A percentile compares a stretch with the other conserved stretches of the same genome.
Evolutionary conservation across 2,797 vertebrate species (phyloP).

Genomic region (Bradypodion ventrale): DNA sequence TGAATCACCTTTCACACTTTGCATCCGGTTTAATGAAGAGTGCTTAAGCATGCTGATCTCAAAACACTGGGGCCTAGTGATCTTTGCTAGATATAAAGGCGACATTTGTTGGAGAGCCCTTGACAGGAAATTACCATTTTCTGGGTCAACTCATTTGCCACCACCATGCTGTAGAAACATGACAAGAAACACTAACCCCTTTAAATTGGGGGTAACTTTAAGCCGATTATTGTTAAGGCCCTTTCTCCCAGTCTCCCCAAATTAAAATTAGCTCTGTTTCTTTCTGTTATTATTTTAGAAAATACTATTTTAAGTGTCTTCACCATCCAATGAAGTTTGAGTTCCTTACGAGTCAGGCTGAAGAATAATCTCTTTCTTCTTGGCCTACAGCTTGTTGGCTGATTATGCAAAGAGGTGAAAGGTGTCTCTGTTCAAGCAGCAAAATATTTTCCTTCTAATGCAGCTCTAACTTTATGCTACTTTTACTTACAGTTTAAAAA

Average conservation of each 20-base stretch:
- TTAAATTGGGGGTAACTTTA: constrained; percentile 56
- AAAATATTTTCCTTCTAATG: constrained; percentile 76
- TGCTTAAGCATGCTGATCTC: constrained; percentile 76
- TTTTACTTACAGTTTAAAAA: constrained; percentile 29
- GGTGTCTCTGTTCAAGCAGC: constrained; percentile 63
- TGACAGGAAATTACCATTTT: constrained; percentile 88
- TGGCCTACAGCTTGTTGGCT: constrained; percentile 48
- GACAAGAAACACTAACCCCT: constrained; percentile 61
- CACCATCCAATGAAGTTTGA: constrained; percentile 47
- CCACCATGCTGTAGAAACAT: constrained; percentile 59
- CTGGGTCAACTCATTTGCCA: constrained; percentile 77
- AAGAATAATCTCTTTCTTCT: constrained; percentile 74
- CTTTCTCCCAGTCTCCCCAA: constrained; percentile 39
- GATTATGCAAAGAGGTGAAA: constrained; percentile 66
- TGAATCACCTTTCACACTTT: constrained; percentile 86
- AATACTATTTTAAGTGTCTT: constrained; percentile 61
- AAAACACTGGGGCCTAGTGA: constrained; percentile 83
- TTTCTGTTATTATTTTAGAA: constrained; percentile 68
- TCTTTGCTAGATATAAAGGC: constrained; percentile 82
- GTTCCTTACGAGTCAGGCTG: constrained; percentile 54
- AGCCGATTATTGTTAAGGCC: constrained; percentile 55
- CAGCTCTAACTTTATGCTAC: constrained; percentile 50
- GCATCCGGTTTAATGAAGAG: constrained; percentile 83
- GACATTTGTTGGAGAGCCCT: constrained; percentile 81
- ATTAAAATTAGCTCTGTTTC: constrained; percentile 59